phyloP scores from a whole-genome alignment of 2,888 invertebrate species.

The Hypolimnas misippus region DNA sequence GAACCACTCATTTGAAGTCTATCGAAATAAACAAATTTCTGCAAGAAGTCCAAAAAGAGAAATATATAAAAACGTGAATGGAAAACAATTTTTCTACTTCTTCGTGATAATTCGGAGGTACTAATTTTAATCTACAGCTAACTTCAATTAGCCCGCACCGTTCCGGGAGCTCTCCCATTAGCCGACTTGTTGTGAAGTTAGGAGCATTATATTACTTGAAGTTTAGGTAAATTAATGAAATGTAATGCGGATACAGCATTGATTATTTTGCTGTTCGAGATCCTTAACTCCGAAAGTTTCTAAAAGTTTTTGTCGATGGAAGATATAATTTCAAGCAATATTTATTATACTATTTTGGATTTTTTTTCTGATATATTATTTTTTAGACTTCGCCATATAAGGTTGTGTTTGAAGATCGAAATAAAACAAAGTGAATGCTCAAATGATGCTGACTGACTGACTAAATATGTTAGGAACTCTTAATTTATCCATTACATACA shows the following conservation, averaged over 20 bases:
- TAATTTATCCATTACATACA: no score
- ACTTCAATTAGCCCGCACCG: not conserved
- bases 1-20: no score
- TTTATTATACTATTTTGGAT: not conserved
- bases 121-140: conserved; percentile 1
- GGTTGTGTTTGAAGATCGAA: no score
- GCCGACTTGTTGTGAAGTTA: conserved; percentile 1
- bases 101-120: not conserved
- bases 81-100: not conserved
- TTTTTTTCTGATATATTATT: not conserved
- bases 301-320: not conserved
- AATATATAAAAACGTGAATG: no score
- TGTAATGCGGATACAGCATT: not conserved
- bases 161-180: not conserved
- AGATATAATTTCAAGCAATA: not conserved
- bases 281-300: not conserved
- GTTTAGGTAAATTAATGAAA: conserved; percentile 12
- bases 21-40: no score
- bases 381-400: not conserved
- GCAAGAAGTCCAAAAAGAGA: not conserved
- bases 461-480: not conserved
- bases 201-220: conserved; percentile 8
- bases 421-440: no score
- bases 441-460: not conserved
- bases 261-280: not conserved